A percentile compares a stretch with the other conserved stretches of the same genome.
phyloP scores from a whole-genome alignment of 1,140 invertebrate species.

The Brachionus asplanchnoidis region DNA sequence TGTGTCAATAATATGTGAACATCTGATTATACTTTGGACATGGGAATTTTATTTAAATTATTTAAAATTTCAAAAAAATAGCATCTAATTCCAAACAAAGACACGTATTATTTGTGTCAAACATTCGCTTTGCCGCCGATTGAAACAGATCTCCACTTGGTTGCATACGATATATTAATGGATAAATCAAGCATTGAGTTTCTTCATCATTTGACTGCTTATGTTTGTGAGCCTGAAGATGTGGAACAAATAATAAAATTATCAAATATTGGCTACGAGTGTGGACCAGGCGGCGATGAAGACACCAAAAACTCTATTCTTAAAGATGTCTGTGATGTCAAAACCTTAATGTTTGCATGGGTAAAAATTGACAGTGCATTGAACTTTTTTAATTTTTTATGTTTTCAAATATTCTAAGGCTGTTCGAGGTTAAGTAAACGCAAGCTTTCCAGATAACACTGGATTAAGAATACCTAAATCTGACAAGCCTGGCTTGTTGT shows the following conservation, averaged over 20 bases:
- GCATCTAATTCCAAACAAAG: not conserved
- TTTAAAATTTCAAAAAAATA: not conserved
- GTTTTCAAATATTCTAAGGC: not conserved
- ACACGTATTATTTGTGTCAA: conserved; percentile 17
- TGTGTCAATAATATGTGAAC: too few relatives aligned
- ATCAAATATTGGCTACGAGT: not conserved
- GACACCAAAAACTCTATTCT: not conserved
- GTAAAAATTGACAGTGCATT: not conserved
- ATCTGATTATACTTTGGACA: not conserved
- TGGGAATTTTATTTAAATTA: not conserved
- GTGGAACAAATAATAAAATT: not conserved
- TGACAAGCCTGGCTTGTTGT: not conserved
- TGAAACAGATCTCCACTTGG: not conserved
- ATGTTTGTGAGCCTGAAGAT: not conserved
- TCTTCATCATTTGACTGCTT: conserved; percentile 15
- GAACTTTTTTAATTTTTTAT: not conserved
- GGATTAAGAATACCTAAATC: not conserved
- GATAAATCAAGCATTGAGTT: not conserved
- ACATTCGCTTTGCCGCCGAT: not conserved
- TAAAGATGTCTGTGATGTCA: not conserved
- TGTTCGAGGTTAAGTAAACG: conserved; percentile 7
- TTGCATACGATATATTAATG: conserved; percentile 26
- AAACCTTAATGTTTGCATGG: not conserved
- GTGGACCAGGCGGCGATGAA: not conserved
- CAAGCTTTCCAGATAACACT: conserved; percentile 31